Evolutionary conservation across 2,113 vertebrate genomes (phyloP).

Genomic region (Garra rufa): DNA sequence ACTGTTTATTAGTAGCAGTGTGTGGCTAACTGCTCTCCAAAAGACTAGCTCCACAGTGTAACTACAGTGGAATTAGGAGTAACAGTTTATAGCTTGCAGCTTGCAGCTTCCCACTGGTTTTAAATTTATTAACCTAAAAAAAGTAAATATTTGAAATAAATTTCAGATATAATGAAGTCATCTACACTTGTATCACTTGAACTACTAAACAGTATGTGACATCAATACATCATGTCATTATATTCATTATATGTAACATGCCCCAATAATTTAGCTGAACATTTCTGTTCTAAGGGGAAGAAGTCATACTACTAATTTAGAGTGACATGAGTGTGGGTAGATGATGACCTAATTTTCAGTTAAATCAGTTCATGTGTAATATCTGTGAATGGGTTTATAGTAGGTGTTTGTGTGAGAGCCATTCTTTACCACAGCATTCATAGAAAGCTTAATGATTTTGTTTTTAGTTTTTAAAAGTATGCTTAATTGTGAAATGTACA

Average conservation of each 20-base stretch:
- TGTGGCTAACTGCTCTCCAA: not conserved
- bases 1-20: not conserved
- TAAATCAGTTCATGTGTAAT: not conserved
- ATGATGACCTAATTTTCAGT: not conserved
- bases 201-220: too few species aligned
- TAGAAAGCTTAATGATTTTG: not conserved
- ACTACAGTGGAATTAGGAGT: not conserved
- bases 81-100: too few species aligned
- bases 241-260: too few species aligned
- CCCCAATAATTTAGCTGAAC: too few species aligned
- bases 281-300: too few species aligned
- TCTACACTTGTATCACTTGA: not conserved
- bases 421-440: not conserved
- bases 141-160: not conserved
- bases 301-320: too few species aligned
- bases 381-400: not conserved
- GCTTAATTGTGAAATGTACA: too few species aligned
- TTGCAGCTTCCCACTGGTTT: not conserved
- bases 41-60: not conserved
- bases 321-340: too few species aligned
- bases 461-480: not conserved
- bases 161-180: not conserved
- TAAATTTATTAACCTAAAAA: not conserved
- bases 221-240: too few species aligned
- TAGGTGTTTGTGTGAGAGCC: not conserved